A percentile compares a stretch with the other conserved stretches of the same genome.
Evolutionary conservation across 2,888 invertebrate genomes (phyloP).

Genomic region (Nephrocerus scutellatus): DNA sequence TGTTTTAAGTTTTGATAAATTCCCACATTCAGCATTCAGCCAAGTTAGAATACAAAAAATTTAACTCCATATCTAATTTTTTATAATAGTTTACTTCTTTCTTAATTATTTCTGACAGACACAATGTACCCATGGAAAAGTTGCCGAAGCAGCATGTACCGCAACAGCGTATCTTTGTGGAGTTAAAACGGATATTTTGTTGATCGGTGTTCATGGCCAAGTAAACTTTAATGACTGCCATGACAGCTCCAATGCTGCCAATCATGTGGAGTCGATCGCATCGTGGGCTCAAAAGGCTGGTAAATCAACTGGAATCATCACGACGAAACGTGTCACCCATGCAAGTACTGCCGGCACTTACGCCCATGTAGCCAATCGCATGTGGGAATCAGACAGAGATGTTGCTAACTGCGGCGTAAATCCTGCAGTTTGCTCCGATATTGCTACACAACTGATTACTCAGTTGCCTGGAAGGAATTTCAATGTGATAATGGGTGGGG

Average conservation of each 20-base stretch:
- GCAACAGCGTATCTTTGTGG: slow-evolving; percentile 48
- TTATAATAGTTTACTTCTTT: too few species aligned
- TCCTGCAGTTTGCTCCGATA: slow-evolving; percentile 59
- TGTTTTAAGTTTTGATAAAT: too few species aligned
- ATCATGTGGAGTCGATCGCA: slow-evolving; percentile 57
- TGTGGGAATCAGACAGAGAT: slow-evolving; percentile 63
- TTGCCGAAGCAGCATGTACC: slow-evolving; percentile 62
- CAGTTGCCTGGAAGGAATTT: slow-evolving; percentile 61
- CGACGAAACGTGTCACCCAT: slow-evolving; percentile 67
- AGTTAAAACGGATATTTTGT: slow-evolving; percentile 59
- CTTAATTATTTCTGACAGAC: too few species aligned
- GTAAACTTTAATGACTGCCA: slow-evolving; percentile 56
- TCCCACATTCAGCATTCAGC: too few species aligned
- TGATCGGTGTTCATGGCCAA: slow-evolving; percentile 61
- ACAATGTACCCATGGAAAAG: slow-evolving; percentile 56
- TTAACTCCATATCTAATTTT: too few species aligned
- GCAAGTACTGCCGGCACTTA: slow-evolving; percentile 62
- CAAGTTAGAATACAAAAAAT: too few species aligned
- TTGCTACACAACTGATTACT: slow-evolving; percentile 64
- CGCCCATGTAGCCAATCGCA: slow-evolving; percentile 55
- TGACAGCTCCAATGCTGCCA: slow-evolving; percentile 51
- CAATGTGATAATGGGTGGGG: slow-evolving; percentile 73
- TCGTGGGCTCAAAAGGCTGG: slow-evolving; percentile 56
- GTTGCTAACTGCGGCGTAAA: too few species aligned
- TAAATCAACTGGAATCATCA: slow-evolving; percentile 57